A percentile compares a stretch with the other conserved stretches of the same genome.
These are phyloP conservation scores for Lottia scabra DNA, from an alignment of 2,888 invertebrate genomes.

Conservation along the genomic window DNA sequence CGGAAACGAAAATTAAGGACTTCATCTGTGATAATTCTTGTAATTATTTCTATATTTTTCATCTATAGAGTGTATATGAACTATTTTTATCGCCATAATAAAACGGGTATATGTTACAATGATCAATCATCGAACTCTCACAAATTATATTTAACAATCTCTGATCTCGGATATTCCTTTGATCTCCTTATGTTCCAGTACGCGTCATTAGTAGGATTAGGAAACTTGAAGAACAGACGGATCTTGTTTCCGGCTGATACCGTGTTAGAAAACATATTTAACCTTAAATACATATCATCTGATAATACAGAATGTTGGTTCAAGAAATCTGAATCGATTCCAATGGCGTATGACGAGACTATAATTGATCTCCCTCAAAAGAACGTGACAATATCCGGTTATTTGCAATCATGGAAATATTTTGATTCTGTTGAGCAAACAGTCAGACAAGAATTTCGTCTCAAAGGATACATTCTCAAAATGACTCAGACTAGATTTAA, in stretches of 20 bases:
- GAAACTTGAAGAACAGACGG: conserved; percentile 18
- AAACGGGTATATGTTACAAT: background rate
- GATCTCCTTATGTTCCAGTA: conserved; percentile 30
- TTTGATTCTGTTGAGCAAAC: conserved; percentile 9
- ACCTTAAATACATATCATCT: background rate
- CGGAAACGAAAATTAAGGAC: background rate
- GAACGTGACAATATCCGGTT: conserved; percentile 15
- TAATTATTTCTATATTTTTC: background rate
- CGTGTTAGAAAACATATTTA: background rate
- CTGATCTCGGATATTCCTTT: background rate
- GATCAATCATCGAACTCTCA: background rate
- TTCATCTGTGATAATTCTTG: background rate
- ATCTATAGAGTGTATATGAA: background rate
- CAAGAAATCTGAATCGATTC: conserved; percentile 9
- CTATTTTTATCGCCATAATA: background rate
- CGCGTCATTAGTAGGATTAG: conserved; percentile 25
- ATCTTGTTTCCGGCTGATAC: background rate
- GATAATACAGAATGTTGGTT: background rate
- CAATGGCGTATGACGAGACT: conserved; percentile 15
- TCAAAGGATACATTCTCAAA: background rate
- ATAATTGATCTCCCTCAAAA: conserved; percentile 14
- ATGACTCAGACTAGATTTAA: background rate
- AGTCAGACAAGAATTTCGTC: conserved; percentile 11
- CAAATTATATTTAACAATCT: background rate
- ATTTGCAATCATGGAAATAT: conserved; percentile 25